Evolutionary conservation across 1,140 invertebrate species (phyloP), one percentile per base, ranked within the genome.

Genomic region (Diabrotica virgifera): DNA sequence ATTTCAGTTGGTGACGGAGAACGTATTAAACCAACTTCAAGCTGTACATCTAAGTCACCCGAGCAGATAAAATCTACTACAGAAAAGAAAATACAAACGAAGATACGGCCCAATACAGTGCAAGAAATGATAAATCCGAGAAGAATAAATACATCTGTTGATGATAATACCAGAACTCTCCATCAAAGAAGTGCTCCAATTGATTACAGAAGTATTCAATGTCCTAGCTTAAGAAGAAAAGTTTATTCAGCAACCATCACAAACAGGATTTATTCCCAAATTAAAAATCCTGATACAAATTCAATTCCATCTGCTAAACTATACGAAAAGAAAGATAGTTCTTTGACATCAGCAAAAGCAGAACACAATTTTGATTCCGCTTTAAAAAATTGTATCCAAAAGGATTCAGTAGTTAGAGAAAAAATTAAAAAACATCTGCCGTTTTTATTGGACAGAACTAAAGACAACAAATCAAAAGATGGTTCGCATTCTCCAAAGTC

Each of bases 131-230:
- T 46, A 10, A 46, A 46, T 3, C 40, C 8, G n/a, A n/a, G n/a
- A 46, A 46, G n/a, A 46, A 46, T 46, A 10, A n/a, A 6, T 8
- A n/a, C 8, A 46, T 46, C 40, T 6, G n/a, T 46, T 46, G n/a
- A n/a, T 10, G 8, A 8, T n/a, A 24, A 24, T 24, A 57, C 37
- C 8, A 62, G 46, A 6, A 46, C 62, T 10, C 59, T 10, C 10
- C 52, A 24, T 13, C 35, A 8, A 24, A 36, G 51, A 63, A 52
- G 36, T 10, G 52, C 35, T 9, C 36, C 37, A 7, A 3, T 52
- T 10, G 65, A 66, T 63, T 70, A 67, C 52, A 56, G 62, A n/a
- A 51, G 46, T 6, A 62, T 70, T 38, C 64, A 70, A 52, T 65
- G 63, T 35, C 63, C 68, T 36, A 54, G 50, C 53, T 58, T 64